These are phyloP conservation scores for Eulacestoma nigropectus DNA, from an alignment of 2,113 vertebrate species.

Conservation along the genomic window DNA sequence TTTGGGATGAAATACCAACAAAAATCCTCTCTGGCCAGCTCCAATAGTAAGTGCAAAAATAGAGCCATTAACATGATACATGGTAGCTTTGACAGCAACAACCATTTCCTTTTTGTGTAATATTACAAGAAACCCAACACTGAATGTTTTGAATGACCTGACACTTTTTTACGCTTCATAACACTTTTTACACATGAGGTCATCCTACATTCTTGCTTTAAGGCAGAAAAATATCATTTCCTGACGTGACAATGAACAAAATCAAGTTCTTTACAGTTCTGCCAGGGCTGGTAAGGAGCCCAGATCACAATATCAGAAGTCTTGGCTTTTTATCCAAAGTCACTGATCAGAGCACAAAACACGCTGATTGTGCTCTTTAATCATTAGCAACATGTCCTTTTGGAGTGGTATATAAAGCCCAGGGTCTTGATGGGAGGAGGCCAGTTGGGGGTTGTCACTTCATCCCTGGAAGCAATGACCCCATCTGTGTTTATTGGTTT, in stretches of 20 bases:
- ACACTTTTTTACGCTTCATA: not conserved
- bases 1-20: not conserved
- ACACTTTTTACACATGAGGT: not conserved
- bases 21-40: not conserved
- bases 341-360: not conserved
- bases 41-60: not conserved
- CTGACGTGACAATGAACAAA: not conserved
- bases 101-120: conserved; percentile 51
- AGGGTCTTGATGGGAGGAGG: not conserved
- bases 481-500: not conserved
- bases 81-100: not conserved
- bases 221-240: conserved; percentile 26
- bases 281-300: conserved; percentile 24
- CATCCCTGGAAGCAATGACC: not conserved
- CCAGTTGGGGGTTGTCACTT: not conserved
- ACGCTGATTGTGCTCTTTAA: not conserved
- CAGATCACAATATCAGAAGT: not conserved
- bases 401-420: accelerated
- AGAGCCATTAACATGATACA: conserved; percentile 9
- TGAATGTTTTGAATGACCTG: not conserved
- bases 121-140: conserved; percentile 3
- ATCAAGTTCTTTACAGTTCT: not conserved
- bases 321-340: not conserved
- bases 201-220: not conserved
- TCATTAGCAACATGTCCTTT: not conserved